Percentiles rank a stretch among this genome's conserved stretches.
phyloP scores from a whole-genome alignment of 2,797 vertebrate species.

The Rhinichthys osculus region DNA sequence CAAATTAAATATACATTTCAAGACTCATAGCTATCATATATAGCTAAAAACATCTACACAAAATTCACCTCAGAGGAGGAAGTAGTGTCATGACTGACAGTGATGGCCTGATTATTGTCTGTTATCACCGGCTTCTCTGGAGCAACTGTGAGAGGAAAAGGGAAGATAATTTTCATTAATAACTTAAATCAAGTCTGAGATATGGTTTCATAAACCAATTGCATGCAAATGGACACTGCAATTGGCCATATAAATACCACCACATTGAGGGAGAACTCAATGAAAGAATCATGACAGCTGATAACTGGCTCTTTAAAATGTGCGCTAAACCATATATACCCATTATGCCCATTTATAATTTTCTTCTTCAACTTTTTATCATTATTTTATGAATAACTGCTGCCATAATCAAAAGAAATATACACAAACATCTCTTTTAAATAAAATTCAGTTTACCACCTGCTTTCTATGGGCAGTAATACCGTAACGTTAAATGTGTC shows the following conservation, averaged over 20 bases:
- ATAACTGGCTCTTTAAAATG: background rate
- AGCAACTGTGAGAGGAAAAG: slow-evolving; percentile 65
- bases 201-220: background rate
- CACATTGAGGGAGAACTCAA: background rate
- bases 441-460: background rate
- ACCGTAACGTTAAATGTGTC: background rate
- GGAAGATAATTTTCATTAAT: slow-evolving; percentile 1
- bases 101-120: slow-evolving; percentile 69
- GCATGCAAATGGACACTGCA: background rate
- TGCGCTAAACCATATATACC: background rate
- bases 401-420: background rate
- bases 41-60: background rate
- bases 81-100: slow-evolving; percentile 49
- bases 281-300: background rate
- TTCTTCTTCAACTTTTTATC: background rate
- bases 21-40: background rate
- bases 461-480: background rate
- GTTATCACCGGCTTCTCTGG: slow-evolving; percentile 77
- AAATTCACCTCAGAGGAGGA: slow-evolving; percentile 64
- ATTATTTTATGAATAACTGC: slow-evolving; percentile 8
- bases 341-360: background rate
- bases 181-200: background rate
- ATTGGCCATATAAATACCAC: background rate
- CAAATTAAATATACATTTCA: background rate
- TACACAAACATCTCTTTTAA: background rate